Conservation (phyloP, 2,888 invertebrate species). For the Eupithecia pulchellata region DNA sequence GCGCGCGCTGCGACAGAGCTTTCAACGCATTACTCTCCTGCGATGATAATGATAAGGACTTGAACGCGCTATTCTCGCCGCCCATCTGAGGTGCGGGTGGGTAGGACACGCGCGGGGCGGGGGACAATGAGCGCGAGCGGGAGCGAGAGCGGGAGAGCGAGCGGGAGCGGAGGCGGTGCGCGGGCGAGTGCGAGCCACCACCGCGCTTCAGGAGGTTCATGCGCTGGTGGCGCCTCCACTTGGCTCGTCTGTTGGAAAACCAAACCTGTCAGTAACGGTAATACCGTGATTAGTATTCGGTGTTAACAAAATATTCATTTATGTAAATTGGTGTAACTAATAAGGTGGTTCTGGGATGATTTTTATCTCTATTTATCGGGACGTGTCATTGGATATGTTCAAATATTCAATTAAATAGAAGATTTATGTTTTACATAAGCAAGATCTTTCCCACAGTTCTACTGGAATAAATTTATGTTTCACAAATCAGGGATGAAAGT, state of each 20-base stretch:
- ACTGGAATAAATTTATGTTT: neutral
- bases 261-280: conserved; percentile 97
- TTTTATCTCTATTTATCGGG: conserved; percentile 51
- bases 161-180: conserved; percentile 86
- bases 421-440: conserved; percentile 33
- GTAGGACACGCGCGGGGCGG: conserved; percentile 86
- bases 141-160: conserved; percentile 81
- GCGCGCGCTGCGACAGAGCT: conserved; percentile 84
- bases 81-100: conserved; percentile 89
- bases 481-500: neutral
- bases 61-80: conserved; percentile 96
- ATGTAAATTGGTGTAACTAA: conserved; percentile 70
- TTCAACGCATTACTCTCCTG: conserved; percentile 86
- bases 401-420: conserved; percentile 44
- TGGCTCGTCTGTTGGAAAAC: conserved; percentile 99
- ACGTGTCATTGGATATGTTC: conserved; percentile 51
- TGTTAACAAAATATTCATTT: conserved; percentile 73
- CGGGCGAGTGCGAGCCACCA: conserved; percentile 90
- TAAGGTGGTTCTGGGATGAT: conserved; percentile 66
- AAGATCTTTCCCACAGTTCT: neutral
- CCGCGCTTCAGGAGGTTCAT: conserved; percentile 96
- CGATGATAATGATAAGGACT: conserved; percentile 89
- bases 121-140: conserved; percentile 87
- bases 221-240: conserved; percentile 98
- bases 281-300: conserved; percentile 83